Percentiles rank a stretch among this genome's conserved stretches.
Conservation (phyloP, 2,113 vertebrate species). For the Fulica atra region DNA sequence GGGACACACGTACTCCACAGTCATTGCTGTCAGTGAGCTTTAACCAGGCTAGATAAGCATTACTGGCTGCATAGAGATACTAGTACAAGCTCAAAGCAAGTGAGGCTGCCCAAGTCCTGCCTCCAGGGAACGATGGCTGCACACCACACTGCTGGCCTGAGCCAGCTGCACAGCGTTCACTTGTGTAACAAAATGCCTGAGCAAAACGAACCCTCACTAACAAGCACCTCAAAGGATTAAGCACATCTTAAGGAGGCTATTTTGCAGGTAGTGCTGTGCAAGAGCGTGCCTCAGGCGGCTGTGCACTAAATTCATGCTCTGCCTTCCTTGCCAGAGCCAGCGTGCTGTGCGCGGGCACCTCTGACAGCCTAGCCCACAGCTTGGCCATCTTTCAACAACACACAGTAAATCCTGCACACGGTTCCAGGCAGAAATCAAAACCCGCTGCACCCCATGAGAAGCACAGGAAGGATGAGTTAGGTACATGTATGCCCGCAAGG, state of each 20-base stretch:
- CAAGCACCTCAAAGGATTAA: conserved; percentile 29
- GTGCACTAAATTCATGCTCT: neutral
- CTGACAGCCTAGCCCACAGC: neutral
- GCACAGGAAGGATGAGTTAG: neutral
- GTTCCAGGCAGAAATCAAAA: neutral
- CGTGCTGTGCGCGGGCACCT: neutral
- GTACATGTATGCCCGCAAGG: neutral
- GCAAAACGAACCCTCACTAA: conserved; percentile 26
- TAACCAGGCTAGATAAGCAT: neutral
- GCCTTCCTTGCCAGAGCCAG: neutral
- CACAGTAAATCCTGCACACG: neutral
- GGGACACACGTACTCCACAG: neutral
- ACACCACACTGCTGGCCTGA: neutral
- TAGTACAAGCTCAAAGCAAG: neutral
- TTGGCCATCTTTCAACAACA: neutral
- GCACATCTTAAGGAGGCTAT: neutral
- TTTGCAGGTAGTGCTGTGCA: conserved; percentile 3
- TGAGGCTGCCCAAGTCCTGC: neutral
- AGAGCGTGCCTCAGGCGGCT: neutral
- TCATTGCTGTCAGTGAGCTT: conserved; percentile 27
- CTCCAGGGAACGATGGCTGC: neutral
- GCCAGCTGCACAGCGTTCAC: neutral
- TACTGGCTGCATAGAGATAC: neutral
- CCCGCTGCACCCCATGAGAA: neutral
- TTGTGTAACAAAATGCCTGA: neutral